Conservation (phyloP, 2,113 vertebrate species). For the Thunnus thynnus region DNA sequence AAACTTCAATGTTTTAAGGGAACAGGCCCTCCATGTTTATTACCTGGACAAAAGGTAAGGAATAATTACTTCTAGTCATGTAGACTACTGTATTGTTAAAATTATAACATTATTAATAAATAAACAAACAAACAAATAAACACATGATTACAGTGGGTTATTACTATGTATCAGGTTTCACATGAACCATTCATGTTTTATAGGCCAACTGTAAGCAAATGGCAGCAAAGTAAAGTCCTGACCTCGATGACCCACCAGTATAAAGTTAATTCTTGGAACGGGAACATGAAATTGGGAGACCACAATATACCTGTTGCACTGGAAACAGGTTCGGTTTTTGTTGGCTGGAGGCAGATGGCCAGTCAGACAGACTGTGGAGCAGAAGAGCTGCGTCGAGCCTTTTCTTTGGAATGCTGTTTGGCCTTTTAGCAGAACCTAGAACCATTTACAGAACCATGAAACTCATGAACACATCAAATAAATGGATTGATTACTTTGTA, state of each 20-base stretch:
- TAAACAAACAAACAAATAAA: too few species aligned
- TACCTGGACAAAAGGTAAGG: too few species aligned
- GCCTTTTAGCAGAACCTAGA: constrained; percentile 91
- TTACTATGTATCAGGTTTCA: too few species aligned
- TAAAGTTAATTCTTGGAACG: neutral
- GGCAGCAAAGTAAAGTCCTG: too few species aligned
- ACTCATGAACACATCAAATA: neutral
- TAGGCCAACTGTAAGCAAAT: neutral
- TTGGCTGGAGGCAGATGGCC: constrained; percentile 89
- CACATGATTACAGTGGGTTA: too few species aligned
- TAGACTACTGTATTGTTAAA: too few species aligned
- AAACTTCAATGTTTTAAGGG: too few species aligned
- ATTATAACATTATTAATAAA: too few species aligned
- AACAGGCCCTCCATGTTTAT: too few species aligned
- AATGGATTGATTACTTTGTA: too few species aligned
- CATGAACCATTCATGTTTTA: neutral
- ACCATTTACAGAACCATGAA: neutral
- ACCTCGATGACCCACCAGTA: neutral
- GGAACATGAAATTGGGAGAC: neutral
- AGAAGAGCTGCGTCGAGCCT: constrained; percentile 98
- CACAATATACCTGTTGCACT: constrained; percentile 94
- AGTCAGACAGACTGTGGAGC: constrained; percentile 97
- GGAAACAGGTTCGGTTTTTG: constrained; percentile 88
- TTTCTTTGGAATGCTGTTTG: constrained; percentile 99
- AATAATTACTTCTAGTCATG: too few species aligned